Percentiles rank a stretch among this genome's conserved stretches.
These are phyloP conservation scores for Equus quagga DNA, from an alignment of 2,113 vertebrate species.

Conservation along the genomic window DNA sequence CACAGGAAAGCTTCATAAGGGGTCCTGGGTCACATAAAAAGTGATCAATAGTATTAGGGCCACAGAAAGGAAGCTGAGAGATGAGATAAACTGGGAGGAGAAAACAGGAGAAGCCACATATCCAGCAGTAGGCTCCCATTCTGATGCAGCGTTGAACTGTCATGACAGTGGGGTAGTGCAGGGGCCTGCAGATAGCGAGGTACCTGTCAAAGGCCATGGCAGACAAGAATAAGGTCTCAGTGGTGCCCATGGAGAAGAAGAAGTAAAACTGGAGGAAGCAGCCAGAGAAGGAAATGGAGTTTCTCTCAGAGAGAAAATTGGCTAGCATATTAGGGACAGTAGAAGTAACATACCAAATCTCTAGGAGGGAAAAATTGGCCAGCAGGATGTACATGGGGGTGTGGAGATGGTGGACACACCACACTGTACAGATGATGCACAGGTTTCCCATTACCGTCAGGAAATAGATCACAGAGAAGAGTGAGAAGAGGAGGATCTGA, in stretches of 20 bases:
- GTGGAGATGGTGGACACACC: not conserved
- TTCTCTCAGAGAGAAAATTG: slow-evolving; percentile 56
- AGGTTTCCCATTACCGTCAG: slow-evolving; percentile 67
- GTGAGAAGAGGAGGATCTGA: slow-evolving; percentile 40
- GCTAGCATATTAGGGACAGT: slow-evolving; percentile 77
- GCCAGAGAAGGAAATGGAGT: not conserved
- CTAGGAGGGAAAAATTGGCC: slow-evolving; percentile 47
- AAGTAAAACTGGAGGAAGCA: slow-evolving; percentile 50
- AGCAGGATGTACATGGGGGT: slow-evolving; percentile 43
- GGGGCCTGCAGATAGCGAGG: slow-evolving; percentile 28
- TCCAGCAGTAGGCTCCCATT: not conserved
- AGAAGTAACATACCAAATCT: slow-evolving; percentile 67
- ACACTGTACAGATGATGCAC: slow-evolving; percentile 9
- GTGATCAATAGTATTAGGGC: not conserved
- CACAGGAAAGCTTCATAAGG: slow-evolving; percentile 54
- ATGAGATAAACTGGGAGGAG: not conserved
- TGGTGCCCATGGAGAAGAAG: not conserved
- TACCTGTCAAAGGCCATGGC: slow-evolving; percentile 60
- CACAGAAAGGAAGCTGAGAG: not conserved
- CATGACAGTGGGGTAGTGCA: slow-evolving; percentile 24
- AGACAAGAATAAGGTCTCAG: slow-evolving; percentile 24
- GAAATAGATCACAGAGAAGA: slow-evolving; percentile 46
- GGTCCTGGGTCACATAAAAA: slow-evolving; percentile 56
- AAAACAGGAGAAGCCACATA: not conserved
- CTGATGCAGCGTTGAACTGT: not conserved